phyloP scores from a whole-genome alignment of 2,888 invertebrate species.

The Caenorhabditis zanzibari region DNA sequence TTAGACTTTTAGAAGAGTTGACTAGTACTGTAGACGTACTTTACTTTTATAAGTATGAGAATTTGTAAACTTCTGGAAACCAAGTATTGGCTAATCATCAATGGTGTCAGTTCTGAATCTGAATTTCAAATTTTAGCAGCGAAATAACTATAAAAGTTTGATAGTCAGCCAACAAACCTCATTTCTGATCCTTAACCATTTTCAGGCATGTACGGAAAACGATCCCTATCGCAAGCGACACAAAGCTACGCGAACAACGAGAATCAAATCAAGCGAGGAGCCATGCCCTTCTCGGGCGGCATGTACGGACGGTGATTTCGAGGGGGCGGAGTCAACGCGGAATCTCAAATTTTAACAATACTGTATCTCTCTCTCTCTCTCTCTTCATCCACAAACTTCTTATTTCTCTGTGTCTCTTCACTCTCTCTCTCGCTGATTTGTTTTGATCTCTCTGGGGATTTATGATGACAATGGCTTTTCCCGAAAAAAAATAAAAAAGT shows the following conservation, averaged over 20 bases:
- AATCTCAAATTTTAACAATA: background rate
- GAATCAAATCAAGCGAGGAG: constrained; percentile 62
- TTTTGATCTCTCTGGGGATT: constrained; percentile 48
- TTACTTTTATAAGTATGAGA: no score
- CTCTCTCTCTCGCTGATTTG: constrained; percentile 24
- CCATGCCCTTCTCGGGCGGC: constrained; percentile 63
- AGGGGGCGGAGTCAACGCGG: background rate
- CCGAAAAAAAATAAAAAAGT: constrained; percentile 62
- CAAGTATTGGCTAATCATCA: no score
- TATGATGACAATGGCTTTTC: constrained; percentile 60
- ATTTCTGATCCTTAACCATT: background rate
- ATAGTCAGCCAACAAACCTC: no score
- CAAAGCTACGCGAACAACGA: constrained; percentile 57
- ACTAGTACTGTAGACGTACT: no score
- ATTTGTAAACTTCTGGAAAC: no score
- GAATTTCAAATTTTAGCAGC: no score
- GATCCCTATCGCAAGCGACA: constrained; percentile 45
- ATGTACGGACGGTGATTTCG: constrained; percentile 63
- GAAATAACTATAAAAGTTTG: no score
- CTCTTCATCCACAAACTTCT: constrained; percentile 8
- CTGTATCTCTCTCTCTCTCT: background rate
- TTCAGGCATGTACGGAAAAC: constrained; percentile 66
- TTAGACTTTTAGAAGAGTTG: no score
- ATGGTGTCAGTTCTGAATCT: no score
- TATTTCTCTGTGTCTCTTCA: constrained; percentile 15